Evolutionary conservation across 2,797 vertebrate genomes (phyloP), one percentile per base, ranked within the genome.

Genomic region (Pachyuromys duprasi): DNA sequence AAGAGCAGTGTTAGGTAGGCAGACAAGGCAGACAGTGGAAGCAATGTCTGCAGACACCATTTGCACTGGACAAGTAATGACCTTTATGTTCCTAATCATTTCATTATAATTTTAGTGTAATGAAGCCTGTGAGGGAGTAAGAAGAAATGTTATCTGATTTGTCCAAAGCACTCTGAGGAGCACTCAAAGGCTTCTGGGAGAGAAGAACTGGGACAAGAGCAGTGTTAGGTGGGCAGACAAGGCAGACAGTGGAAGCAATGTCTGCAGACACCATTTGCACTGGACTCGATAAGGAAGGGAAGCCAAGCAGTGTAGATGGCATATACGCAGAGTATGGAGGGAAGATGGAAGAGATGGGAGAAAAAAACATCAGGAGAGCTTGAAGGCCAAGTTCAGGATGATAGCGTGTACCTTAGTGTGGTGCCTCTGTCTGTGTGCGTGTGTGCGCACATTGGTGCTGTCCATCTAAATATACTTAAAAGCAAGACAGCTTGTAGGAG

Each of bases 271-370:
- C 62, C 63, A 39, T 13, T 31, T 4, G 87, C 17, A 33, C 28
- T 55, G 28, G 86, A 28, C n/a, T 53, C 2, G 3, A 5, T 49
- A 60, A 81, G 74, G 78, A 78, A 36, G 39, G 42, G 17, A 39
- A 81, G 63, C 57, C 2, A 6, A 18, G 3, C 39, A 12, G 26
- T 20, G 1, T 6, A 45, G n/a, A 18, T 36, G 24, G 33, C 8
- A 15, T 2, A 0, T 9, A 3, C 72, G 86, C 60, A 8, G 26
- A 39, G 63, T 8, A 5, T 3, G 3, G 12, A 0, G 31, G 42
- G 57, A 36, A 57, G 55, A 57, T 5, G 13, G 55, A 57, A 18
- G 80, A 57, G 74, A 57, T 45, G 33, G 26, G 14, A 13, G 42
- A 39, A 26, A 22, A 39, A 15, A 53, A 49, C 79, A 6, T 20